phyloP scores from a whole-genome alignment of 2,797 vertebrate species.

The Pachyuromys duprasi region DNA sequence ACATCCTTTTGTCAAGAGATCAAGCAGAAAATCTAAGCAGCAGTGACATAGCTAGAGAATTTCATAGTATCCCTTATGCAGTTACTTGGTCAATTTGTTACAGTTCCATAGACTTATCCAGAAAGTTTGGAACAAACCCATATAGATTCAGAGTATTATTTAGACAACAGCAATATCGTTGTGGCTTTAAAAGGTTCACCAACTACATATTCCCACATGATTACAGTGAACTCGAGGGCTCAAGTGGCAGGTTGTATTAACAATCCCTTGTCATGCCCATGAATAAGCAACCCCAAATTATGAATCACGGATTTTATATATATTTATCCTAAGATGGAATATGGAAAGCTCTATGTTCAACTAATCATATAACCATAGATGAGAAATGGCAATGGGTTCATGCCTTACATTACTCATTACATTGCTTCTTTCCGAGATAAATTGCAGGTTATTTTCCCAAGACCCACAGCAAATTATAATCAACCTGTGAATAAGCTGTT shows the following conservation, averaged over 20 bases:
- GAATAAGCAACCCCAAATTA: background rate
- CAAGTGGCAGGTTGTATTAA: background rate
- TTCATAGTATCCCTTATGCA: background rate
- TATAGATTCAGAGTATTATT: constrained; percentile 5
- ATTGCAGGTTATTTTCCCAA: background rate
- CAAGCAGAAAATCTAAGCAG: constrained; percentile 20
- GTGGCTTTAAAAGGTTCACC: background rate
- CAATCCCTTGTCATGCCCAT: background rate
- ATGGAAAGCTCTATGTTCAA: background rate
- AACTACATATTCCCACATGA: background rate
- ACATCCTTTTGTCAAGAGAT: constrained; percentile 31
- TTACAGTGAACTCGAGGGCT: background rate
- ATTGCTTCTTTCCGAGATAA: constrained; percentile 20
- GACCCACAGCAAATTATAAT: background rate
- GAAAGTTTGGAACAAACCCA: background rate
- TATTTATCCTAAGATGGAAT: background rate
- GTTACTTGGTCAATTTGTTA: background rate
- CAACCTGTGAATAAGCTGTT: background rate
- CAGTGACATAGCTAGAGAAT: background rate
- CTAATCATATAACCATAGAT: background rate
- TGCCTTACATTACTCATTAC: background rate
- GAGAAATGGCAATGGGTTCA: background rate
- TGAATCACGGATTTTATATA: background rate
- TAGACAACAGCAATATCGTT: background rate
- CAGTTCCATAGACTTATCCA: background rate